These are phyloP conservation scores for Nomada goodeniana DNA, from an alignment of 2,888 invertebrate genomes.

Conservation along the genomic window DNA sequence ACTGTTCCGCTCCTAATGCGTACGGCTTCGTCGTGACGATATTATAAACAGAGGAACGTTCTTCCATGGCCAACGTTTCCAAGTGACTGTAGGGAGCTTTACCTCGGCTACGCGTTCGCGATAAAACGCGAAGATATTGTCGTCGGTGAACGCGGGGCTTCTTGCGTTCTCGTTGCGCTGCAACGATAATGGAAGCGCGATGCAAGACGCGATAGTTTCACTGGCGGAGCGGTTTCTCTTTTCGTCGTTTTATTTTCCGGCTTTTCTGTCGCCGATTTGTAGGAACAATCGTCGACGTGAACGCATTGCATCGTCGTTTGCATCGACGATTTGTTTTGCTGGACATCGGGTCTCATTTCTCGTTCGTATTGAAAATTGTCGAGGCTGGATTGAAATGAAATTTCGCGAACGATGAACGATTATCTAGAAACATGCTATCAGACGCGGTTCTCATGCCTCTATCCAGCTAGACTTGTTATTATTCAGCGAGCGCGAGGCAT, in stretches of 20 bases:
- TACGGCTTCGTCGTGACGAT: constrained; percentile 48
- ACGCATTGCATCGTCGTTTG: background rate
- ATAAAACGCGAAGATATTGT: constrained; percentile 52
- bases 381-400: too few relatives aligned
- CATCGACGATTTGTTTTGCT: too few relatives aligned
- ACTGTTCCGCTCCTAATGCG: constrained; percentile 21
- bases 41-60: constrained; percentile 40
- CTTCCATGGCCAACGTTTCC: constrained; percentile 5
- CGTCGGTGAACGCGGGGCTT: constrained; percentile 29
- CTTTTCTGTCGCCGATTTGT: background rate
- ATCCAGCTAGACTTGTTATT: background rate
- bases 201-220: background rate
- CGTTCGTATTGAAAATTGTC: too few relatives aligned
- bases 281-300: background rate
- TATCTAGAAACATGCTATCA: background rate
- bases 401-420: background rate
- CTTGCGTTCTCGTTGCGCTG: background rate
- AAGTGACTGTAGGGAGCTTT: background rate
- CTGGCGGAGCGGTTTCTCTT: background rate
- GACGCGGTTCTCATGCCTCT: background rate
- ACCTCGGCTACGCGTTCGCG: constrained; percentile 5
- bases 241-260: too few relatives aligned
- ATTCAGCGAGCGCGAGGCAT: background rate
- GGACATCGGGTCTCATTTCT: too few relatives aligned
- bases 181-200: constrained; percentile 5